phyloP scores from a whole-genome alignment of 2,888 invertebrate genomes.

The Machimus atricapillus region DNA sequence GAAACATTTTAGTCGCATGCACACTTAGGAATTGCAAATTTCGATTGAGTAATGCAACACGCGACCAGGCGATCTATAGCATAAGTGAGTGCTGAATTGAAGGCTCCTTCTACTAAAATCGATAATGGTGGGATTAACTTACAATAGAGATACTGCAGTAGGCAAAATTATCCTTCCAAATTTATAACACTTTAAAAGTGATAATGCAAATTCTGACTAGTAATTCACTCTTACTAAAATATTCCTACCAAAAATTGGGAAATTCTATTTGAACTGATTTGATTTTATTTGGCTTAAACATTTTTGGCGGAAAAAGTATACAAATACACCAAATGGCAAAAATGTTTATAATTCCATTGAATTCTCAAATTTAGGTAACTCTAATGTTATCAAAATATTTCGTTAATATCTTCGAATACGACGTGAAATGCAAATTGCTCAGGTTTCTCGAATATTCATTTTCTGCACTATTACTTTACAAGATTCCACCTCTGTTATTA shows the following conservation, averaged over 20 bases:
- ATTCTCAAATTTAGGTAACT: not conserved
- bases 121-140: not conserved
- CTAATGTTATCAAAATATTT: too few relatives aligned
- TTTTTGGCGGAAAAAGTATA: not conserved
- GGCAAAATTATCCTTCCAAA: not conserved
- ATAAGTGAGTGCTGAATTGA: too few relatives aligned
- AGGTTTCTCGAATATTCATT: not conserved
- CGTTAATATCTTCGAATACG: too few relatives aligned
- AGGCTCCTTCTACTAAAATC: not conserved
- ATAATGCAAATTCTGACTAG: not conserved
- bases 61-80: too few relatives aligned
- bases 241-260: too few relatives aligned
- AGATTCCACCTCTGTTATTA: not conserved
- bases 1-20: too few relatives aligned
- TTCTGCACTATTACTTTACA: not conserved
- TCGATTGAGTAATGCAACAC: too few relatives aligned
- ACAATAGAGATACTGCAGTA: not conserved
- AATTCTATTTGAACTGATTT: not conserved
- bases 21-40: too few relatives aligned
- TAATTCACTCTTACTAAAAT: too few relatives aligned
- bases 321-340: not conserved
- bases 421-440: not conserved
- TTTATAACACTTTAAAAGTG: not conserved
- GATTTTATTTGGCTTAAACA: not conserved
- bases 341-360: not conserved